Evolutionary conservation across 2,113 vertebrate species (phyloP), one percentile per base, ranked within the genome.

Genomic region (Hippolais icterina): DNA sequence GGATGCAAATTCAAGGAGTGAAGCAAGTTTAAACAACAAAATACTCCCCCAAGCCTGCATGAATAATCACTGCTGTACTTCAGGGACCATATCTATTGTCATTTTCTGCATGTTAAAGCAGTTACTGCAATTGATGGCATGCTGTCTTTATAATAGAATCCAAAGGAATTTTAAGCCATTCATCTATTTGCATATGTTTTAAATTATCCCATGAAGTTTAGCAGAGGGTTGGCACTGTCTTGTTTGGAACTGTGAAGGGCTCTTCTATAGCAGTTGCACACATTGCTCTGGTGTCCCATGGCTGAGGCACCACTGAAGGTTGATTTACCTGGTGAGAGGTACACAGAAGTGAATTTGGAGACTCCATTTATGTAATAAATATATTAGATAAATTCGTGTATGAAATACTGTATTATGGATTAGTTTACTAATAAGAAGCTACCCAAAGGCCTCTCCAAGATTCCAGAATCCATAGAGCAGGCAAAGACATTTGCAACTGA

Each of bases 141-240:
- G 37, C 81, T 87, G 77, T 89, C 80, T 84, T 87, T 65, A 76
- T 65, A 91, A 31, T 2, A 71, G 65, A 78, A 82, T 87, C 82
- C 89, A 84, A 82, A 93, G 68, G 77, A 84, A 90, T 93, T 84
- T 89, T 37, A 52, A 90, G 44, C 54, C 39, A 39, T 89, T 94
- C 31, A 42, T 91, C 64, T 91, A 31, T 87, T 70, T 94, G 47
- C 87, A 64, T 60, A 20, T 92, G 95, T 88, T 97, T 95, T 78
- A 59, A 57, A 83, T 95, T 92, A 92, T 75, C 78, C 53, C 23
- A 1, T 92, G 90, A 90, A 95, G 83, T 85, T 87, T 86, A 75
- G 70, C 91, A 92, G 86, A 93, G 72, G 72, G 76, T 47, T 90
- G 83, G 50, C 75, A 86, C 0, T 60, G 83, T 93, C 76, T 70